Percentiles rank a stretch among this genome's conserved stretches.
Evolutionary conservation across 2,888 invertebrate species (phyloP).

Genomic region (Drosophila cognata): DNA sequence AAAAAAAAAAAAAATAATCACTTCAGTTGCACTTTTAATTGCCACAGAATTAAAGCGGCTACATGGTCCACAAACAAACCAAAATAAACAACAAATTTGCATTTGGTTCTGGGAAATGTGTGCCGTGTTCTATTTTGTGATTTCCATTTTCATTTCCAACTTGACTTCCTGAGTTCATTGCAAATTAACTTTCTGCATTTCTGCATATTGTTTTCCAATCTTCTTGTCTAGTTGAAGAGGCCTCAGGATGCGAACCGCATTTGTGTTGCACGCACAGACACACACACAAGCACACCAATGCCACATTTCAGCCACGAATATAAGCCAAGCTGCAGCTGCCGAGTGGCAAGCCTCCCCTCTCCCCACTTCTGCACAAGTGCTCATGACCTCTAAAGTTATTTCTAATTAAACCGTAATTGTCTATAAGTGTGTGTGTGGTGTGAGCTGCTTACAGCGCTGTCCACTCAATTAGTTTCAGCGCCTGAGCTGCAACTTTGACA

Average conservation of each 20-base stretch:
- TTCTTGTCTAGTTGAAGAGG: slow-evolving; percentile 38
- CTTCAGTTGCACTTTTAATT: slow-evolving; percentile 52
- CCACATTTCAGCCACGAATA: slow-evolving; percentile 64
- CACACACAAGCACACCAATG: slow-evolving; percentile 15
- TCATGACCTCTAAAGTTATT: slow-evolving; percentile 38
- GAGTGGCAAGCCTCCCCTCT: slow-evolving; percentile 33
- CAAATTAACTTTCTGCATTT: slow-evolving; percentile 62
- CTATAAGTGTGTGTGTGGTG: slow-evolving; percentile 13
- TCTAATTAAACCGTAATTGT: slow-evolving; percentile 72
- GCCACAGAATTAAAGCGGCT: slow-evolving; percentile 13
- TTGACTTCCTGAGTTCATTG: slow-evolving; percentile 69
- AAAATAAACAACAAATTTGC: slow-evolving; percentile 28
- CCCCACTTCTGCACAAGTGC: not conserved
- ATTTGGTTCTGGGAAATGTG: slow-evolving; percentile 33
- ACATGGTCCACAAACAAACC: slow-evolving; percentile 9
- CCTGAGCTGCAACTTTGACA: slow-evolving; percentile 12
- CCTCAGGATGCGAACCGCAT: not conserved
- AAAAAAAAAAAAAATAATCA: slow-evolving; percentile 25
- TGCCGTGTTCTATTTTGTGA: slow-evolving; percentile 1
- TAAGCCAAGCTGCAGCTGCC: slow-evolving; percentile 55
- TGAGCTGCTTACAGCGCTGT: slow-evolving; percentile 31
- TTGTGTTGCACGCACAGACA: slow-evolving; percentile 2
- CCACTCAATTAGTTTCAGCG: slow-evolving; percentile 25
- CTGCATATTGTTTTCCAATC: slow-evolving; percentile 48
- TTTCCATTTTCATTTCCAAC: slow-evolving; percentile 47